phyloP scores from a whole-genome alignment of 2,888 invertebrate species.

The Oxyscelio sp. region DNA sequence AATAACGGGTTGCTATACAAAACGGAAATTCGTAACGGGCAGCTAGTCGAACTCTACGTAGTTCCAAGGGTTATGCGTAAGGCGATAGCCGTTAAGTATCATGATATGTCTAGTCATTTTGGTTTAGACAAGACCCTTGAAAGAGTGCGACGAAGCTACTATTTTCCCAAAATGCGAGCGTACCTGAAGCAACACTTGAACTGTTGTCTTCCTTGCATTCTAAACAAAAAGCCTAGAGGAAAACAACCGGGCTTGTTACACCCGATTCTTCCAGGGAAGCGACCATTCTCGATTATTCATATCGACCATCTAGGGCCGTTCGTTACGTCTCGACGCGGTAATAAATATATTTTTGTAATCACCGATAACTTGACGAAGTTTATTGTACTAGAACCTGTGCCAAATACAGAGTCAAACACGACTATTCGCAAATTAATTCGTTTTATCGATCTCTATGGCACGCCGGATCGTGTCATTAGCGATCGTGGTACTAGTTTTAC shows the following conservation, averaged over 20 bases:
- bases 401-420: slow-evolving; percentile 45
- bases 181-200: slow-evolving; percentile 67
- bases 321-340: slow-evolving; percentile 41
- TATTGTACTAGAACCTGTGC: slow-evolving; percentile 63
- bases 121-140: slow-evolving; percentile 51
- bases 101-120: slow-evolving; percentile 54
- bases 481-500: background rate
- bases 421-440: slow-evolving; percentile 51
- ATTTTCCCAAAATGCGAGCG: slow-evolving; percentile 58
- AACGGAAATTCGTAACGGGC: background rate
- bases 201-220: slow-evolving; percentile 71
- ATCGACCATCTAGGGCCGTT: slow-evolving; percentile 46
- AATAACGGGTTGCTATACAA: background rate
- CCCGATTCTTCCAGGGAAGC: slow-evolving; percentile 67
- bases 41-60: slow-evolving; percentile 19
- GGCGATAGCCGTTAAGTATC: slow-evolving; percentile 44
- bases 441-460: slow-evolving; percentile 61
- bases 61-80: slow-evolving; percentile 48
- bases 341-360: slow-evolving; percentile 63
- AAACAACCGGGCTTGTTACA: slow-evolving; percentile 72
- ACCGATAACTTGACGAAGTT: slow-evolving; percentile 49
- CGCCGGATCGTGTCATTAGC: background rate
- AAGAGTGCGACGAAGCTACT: slow-evolving; percentile 39
- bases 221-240: slow-evolving; percentile 49
- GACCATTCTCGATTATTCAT: slow-evolving; percentile 68